Evolutionary conservation across 2,797 vertebrate genomes (phyloP).

Genomic region (Lepidocolaptes lacrymiger): DNA sequence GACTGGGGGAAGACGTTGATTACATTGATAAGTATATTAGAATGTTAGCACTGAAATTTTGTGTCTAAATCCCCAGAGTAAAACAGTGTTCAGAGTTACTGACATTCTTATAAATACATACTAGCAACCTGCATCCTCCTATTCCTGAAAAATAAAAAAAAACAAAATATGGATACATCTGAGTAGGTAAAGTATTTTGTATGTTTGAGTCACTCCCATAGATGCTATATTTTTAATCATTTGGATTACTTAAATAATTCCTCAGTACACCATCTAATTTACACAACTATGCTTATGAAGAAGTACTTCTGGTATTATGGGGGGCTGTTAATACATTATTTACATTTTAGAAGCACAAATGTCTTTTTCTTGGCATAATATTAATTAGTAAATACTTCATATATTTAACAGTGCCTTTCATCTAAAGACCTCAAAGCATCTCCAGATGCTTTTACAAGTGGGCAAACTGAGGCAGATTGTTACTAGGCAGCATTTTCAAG

Average conservation of each 20-base stretch:
- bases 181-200: conserved; percentile 1
- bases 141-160: background rate
- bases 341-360: conserved; percentile 6
- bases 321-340: conserved; percentile 15
- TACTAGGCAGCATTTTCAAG: background rate
- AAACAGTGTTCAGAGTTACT: conserved; percentile 46
- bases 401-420: background rate
- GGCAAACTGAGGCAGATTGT: conserved; percentile 17
- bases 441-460: background rate
- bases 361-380: background rate
- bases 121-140: background rate
- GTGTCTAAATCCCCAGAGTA: conserved; percentile 53
- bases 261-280: background rate
- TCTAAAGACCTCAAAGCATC: conserved; percentile 11
- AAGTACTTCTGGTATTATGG: background rate
- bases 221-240: background rate
- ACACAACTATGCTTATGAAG: background rate
- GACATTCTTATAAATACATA: conserved; percentile 17
- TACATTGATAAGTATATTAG: conserved; percentile 21
- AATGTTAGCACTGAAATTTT: conserved; percentile 38
- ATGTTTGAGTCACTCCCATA: background rate
- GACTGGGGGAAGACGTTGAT: conserved; percentile 7
- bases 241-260: background rate
- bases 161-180: background rate
- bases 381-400: background rate